Percentiles rank a stretch among this genome's conserved stretches.
Conservation (phyloP, 2,888 invertebrate species). For the Philonicus albiceps region DNA sequence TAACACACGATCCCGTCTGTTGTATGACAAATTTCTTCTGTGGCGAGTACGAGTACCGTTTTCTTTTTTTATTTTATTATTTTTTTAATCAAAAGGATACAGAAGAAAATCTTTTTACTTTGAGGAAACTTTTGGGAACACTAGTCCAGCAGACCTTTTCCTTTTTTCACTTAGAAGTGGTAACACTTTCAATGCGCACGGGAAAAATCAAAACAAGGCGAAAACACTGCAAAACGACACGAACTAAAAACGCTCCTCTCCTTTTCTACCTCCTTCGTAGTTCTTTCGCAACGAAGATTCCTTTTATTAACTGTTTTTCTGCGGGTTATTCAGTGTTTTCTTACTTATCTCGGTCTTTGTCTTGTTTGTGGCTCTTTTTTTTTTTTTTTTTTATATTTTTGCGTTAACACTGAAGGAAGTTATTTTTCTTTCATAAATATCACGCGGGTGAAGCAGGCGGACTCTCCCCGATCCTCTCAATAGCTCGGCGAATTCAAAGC, state of each 20-base stretch:
- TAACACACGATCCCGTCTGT: neutral
- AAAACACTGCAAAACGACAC: neutral
- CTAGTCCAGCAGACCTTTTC: neutral
- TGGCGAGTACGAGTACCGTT: neutral
- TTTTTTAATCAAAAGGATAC: neutral
- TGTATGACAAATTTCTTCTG: neutral
- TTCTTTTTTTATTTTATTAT: neutral
- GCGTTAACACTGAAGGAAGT: neutral
- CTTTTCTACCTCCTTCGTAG: neutral
- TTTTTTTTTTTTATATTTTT: no score
- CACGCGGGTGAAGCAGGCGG: neutral
- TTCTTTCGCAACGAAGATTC: neutral
- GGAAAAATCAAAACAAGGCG: constrained; percentile 1
- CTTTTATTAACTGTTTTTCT: neutral
- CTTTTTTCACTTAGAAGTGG: neutral
- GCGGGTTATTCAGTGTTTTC: neutral
- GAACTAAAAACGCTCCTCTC: neutral
- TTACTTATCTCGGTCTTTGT: neutral
- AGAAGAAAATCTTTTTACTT: neutral
- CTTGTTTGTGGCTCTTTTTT: no score
- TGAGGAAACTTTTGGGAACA: neutral
- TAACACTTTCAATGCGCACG: neutral
- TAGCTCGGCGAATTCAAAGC: constrained; percentile 52
- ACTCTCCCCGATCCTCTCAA: constrained; percentile 49
- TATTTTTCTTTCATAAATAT: neutral